These are phyloP conservation scores for Dicranocentrus wangi DNA, from an alignment of 2,888 invertebrate genomes.

Conservation along the genomic window DNA sequence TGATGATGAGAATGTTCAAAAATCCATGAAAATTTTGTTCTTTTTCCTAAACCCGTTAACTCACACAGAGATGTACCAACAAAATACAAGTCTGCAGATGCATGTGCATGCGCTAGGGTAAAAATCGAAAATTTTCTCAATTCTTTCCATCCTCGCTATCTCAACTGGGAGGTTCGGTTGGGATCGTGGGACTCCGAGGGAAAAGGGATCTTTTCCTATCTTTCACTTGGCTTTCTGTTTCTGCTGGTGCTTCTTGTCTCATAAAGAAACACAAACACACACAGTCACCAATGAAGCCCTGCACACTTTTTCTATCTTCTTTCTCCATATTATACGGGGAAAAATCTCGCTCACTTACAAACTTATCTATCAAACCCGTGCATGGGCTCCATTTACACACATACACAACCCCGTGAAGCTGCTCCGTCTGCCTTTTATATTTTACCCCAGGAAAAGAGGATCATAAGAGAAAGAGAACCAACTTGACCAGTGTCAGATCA, in stretches of 20 bases:
- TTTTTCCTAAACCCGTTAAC: slow-evolving; percentile 51
- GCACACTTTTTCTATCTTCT: slow-evolving; percentile 43
- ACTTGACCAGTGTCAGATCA: slow-evolving; percentile 59
- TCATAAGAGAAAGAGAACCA: slow-evolving; percentile 22
- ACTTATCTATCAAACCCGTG: slow-evolving; percentile 46
- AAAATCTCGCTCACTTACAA: slow-evolving; percentile 38
- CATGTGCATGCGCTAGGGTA: slow-evolving; percentile 71
- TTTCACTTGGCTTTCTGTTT: slow-evolving; percentile 50
- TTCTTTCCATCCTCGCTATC: slow-evolving; percentile 60
- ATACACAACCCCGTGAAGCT: slow-evolving; percentile 36
- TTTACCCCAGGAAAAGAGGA: slow-evolving; percentile 17
- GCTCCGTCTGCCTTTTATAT: slow-evolving; percentile 19
- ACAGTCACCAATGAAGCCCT: slow-evolving; percentile 47
- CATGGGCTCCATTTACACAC: slow-evolving; percentile 10
- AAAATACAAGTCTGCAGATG: slow-evolving; percentile 62
- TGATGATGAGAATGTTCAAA: slow-evolving; percentile 56
- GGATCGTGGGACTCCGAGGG: slow-evolving; percentile 61
- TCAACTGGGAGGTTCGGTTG: slow-evolving; percentile 47
- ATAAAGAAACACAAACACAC: slow-evolving; percentile 29
- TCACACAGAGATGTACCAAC: slow-evolving; percentile 50
- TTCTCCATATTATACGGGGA: too few species aligned
- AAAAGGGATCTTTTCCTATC: slow-evolving; percentile 63
- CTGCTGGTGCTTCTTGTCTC: slow-evolving; percentile 52
- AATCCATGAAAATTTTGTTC: slow-evolving; percentile 63
- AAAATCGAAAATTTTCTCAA: slow-evolving; percentile 70